Evolutionary conservation across 2,888 invertebrate genomes (phyloP), one percentile per base, ranked within the genome.

Genomic region (Holacanthella duospinosa): DNA sequence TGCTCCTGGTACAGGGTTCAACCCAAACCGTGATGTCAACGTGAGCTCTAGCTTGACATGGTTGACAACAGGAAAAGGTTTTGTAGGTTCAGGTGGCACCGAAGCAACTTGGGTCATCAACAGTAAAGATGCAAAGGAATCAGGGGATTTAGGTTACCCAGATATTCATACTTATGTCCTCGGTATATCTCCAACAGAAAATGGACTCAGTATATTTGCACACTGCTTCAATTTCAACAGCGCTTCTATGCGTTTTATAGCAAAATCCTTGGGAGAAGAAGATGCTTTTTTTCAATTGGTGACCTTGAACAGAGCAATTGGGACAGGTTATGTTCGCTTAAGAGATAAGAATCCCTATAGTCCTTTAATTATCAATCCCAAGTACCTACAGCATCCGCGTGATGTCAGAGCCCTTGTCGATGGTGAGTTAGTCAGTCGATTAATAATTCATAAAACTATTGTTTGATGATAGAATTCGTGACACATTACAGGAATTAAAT

Each of bases 241-340:
- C 4, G 44, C n/a, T 3, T 21, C 29, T 43, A 58, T 62, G 12
- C 4, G 21, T 4, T 24, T 29, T 16, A 64, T 64, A 1, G 29
- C 59, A 53, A 9, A 48, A 48, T 48, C 48, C 12, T 4, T 48
- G 4, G 48, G 48, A 9, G 4, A 9, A n/a, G 48, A 48, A 48
- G 66, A 66, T 25, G 62, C 61, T 1, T 66, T 66, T 53, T 25
- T 64, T 9, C 66, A 66, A 56, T 29, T 64, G 12, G 64, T 66
- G 1, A 63, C 55, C 1, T 6, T 63, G 2, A 6, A 60, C 1
- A 53, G 60, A 59, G 64, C 66, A 0, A 21, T 29, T 2, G 62
- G 63, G 27, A 43, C 24, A 9, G 66, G 66, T 0, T 59, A 26
- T 27, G 27, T 66, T 2, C 57, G 62, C 55, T 36, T 66, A 6